These are phyloP conservation scores for Halcyon chelicuti DNA, from an alignment of 2,797 vertebrate genomes.

Conservation along the genomic window DNA sequence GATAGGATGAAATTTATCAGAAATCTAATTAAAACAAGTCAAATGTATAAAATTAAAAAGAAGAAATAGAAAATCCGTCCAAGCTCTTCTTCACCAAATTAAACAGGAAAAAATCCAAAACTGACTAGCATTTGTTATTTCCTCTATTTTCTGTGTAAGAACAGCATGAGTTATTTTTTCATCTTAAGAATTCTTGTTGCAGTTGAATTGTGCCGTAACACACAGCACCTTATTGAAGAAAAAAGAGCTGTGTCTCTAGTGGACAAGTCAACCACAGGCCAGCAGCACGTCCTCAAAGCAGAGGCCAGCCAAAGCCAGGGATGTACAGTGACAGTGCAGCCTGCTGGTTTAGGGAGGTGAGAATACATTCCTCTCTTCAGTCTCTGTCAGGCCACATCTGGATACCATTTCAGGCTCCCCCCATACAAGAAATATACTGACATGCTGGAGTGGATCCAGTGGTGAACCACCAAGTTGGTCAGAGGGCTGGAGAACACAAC, in stretches of 20 bases:
- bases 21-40: slow-evolving; percentile 50
- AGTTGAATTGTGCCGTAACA: background rate
- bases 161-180: background rate
- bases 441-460: background rate
- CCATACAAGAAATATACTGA: background rate
- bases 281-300: background rate
- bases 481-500: background rate
- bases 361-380: background rate
- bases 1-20: background rate
- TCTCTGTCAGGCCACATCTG: background rate
- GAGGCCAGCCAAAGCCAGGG: background rate
- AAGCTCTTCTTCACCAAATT: background rate
- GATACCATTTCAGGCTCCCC: background rate
- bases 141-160: background rate
- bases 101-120: background rate
- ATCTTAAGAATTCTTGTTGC: background rate
- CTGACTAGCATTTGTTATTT: background rate
- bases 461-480: background rate
- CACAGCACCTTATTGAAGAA: background rate
- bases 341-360: background rate
- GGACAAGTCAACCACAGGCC: accelerated
- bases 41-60: slow-evolving; percentile 7
- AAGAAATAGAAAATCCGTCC: background rate
- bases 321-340: too few relatives aligned
- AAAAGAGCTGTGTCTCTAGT: background rate